Conservation (phyloP, 1,140 invertebrate species). For the Idris sp. region DNA sequence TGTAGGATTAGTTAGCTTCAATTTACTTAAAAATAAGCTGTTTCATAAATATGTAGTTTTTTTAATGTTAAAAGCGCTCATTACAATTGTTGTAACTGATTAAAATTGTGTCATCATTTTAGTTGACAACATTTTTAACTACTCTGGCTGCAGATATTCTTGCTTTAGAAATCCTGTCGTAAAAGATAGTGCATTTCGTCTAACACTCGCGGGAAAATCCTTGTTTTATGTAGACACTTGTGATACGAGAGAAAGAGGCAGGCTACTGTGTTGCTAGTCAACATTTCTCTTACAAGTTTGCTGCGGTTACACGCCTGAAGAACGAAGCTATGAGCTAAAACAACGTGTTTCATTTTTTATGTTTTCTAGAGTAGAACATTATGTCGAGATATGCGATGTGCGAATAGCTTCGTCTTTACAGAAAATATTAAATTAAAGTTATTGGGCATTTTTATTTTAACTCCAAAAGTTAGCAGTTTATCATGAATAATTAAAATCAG, state of each 20-base stretch:
- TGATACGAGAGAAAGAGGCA: slow-evolving; percentile 5
- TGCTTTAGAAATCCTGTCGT: slow-evolving; percentile 20
- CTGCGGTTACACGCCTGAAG: slow-evolving; percentile 28
- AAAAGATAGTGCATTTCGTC: slow-evolving; percentile 21
- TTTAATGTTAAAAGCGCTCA: no score
- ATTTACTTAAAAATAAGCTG: no score
- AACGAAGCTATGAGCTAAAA: slow-evolving; percentile 19
- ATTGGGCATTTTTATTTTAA: no score
- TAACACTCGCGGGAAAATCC: slow-evolving; percentile 29
- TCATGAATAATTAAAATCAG: no score
- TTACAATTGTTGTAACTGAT: slow-evolving; percentile 28
- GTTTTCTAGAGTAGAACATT: slow-evolving; percentile 18
- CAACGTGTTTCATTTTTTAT: slow-evolving; percentile 45
- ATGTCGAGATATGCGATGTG: slow-evolving; percentile 15
- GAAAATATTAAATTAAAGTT: no score
- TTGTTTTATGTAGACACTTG: slow-evolving; percentile 37
- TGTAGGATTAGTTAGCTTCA: no score
- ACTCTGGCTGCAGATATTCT: no score
- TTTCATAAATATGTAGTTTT: no score
- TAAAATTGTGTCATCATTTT: no score
- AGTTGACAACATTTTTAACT: no score
- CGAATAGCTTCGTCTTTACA: slow-evolving; percentile 7
- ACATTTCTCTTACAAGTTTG: slow-evolving; percentile 31
- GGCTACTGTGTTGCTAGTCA: slow-evolving; percentile 37
- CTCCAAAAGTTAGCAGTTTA: no score